Conservation (phyloP, 2,888 invertebrate genomes). For the Dendrolimus houi region DNA sequence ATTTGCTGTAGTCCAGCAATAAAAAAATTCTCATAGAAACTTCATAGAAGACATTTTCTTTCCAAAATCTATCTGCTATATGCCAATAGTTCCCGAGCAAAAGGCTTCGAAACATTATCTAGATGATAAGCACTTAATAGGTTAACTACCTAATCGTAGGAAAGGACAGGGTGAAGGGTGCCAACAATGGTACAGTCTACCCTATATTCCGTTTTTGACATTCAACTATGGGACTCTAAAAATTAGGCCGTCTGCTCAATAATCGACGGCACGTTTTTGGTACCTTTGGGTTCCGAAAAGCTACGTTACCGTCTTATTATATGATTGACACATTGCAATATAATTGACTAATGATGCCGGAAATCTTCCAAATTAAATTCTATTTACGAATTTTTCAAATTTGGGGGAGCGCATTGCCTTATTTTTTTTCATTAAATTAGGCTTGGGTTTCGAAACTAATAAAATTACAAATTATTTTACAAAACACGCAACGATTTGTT, state of each 20-base stretch:
- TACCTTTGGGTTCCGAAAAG: slow-evolving; percentile 34
- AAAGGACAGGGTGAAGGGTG: not conserved
- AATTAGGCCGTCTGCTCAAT: slow-evolving; percentile 52
- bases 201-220: too few relatives aligned
- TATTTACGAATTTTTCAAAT: slow-evolving; percentile 7
- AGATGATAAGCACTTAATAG: too few relatives aligned
- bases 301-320: slow-evolving; percentile 53
- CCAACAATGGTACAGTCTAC: not conserved
- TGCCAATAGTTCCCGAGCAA: too few relatives aligned
- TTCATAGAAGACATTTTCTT: too few relatives aligned
- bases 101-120: too few relatives aligned
- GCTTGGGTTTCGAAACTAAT: too few relatives aligned
- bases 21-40: too few relatives aligned
- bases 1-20: too few relatives aligned
- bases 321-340: slow-evolving; percentile 64
- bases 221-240: slow-evolving; percentile 8
- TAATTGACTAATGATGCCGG: slow-evolving; percentile 35
- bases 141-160: too few relatives aligned
- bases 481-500: too few relatives aligned
- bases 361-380: slow-evolving; percentile 17
- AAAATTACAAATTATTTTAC: too few relatives aligned
- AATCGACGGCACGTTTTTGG: slow-evolving; percentile 27
- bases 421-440: not conserved
- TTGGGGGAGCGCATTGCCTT: slow-evolving; percentile 1
- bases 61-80: too few relatives aligned